Percentiles rank a stretch among this genome's conserved stretches.
Evolutionary conservation across 1,140 invertebrate species (phyloP).

Genomic region (Daktulosphaira vitifoliae): DNA sequence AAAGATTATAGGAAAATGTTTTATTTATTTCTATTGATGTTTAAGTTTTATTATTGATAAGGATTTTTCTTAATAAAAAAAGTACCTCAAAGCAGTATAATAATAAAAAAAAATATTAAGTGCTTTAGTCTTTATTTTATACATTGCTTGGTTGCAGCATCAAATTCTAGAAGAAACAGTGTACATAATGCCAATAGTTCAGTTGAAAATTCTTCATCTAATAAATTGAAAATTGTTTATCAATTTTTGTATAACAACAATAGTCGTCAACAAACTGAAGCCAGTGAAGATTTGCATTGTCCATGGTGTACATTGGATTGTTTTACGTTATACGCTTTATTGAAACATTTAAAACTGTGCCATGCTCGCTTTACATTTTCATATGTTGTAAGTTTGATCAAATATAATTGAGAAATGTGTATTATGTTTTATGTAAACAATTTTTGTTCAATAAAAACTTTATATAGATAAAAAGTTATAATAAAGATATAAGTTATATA

Average conservation of each 20-base stretch:
- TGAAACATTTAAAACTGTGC: slow-evolving; percentile 88
- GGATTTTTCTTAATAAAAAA: no score
- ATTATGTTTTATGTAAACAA: no score
- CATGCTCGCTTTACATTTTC: slow-evolving; percentile 90
- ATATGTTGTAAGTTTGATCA: slow-evolving; percentile 61
- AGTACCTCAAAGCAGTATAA: no score
- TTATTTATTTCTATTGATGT: no score
- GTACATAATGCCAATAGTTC: slow-evolving; percentile 19
- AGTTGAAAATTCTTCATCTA: slow-evolving; percentile 11
- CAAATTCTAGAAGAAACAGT: slow-evolving; percentile 19
- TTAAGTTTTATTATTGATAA: no score
- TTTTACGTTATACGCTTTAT: slow-evolving; percentile 71
- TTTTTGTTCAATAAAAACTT: no score
- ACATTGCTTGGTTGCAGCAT: background rate
- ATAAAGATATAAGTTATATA: no score
- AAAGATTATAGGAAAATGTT: no score
- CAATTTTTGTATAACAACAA: slow-evolving; percentile 95
- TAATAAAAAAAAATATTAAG: no score
- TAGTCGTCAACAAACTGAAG: slow-evolving; percentile 87
- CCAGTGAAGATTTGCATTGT: slow-evolving; percentile 81
- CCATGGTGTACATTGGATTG: slow-evolving; percentile 93
- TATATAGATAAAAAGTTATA: no score
- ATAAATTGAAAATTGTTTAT: slow-evolving; percentile 69
- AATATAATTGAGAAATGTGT: no score
- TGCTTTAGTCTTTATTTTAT: no score